Conservation (phyloP, 2,888 invertebrate genomes). For the Andrena trimmerana region DNA sequence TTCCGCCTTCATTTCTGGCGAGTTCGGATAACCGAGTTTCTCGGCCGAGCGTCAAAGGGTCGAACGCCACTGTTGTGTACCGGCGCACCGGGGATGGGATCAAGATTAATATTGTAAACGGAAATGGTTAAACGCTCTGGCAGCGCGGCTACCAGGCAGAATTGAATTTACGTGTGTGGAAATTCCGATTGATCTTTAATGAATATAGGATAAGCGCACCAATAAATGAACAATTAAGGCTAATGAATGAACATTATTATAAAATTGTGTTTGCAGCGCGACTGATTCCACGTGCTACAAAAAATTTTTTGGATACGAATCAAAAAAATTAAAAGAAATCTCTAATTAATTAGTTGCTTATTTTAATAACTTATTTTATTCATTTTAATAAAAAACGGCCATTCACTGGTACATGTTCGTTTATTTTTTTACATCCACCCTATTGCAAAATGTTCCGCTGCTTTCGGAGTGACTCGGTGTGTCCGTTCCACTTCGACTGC, state of each 20-base stretch:
- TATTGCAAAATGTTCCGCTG: neutral
- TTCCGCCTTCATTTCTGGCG: conserved; percentile 35
- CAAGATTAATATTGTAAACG: conserved; percentile 36
- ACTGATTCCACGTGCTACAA: too few relatives aligned
- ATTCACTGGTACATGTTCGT: too few relatives aligned
- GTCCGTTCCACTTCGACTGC: too few relatives aligned
- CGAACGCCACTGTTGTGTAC: neutral
- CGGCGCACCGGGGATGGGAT: conserved; percentile 19
- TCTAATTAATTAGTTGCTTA: too few relatives aligned
- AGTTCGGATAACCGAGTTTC: conserved; percentile 22
- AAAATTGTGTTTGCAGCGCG: too few relatives aligned
- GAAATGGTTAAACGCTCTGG: neutral
- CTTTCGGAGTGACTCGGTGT: neutral
- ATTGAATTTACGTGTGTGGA: conserved; percentile 16
- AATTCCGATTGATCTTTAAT: neutral
- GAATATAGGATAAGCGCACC: neutral
- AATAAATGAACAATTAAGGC: too few relatives aligned
- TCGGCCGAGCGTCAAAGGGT: conserved; percentile 25
- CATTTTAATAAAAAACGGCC: too few relatives aligned
- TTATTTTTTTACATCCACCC: too few relatives aligned
- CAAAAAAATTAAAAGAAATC: too few relatives aligned
- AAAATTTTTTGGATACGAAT: too few relatives aligned
- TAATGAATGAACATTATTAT: too few relatives aligned
- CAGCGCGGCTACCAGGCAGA: neutral
- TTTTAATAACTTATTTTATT: too few relatives aligned